Conservation (phyloP, 2,113 vertebrate genomes). For the Anser cygnoides region DNA sequence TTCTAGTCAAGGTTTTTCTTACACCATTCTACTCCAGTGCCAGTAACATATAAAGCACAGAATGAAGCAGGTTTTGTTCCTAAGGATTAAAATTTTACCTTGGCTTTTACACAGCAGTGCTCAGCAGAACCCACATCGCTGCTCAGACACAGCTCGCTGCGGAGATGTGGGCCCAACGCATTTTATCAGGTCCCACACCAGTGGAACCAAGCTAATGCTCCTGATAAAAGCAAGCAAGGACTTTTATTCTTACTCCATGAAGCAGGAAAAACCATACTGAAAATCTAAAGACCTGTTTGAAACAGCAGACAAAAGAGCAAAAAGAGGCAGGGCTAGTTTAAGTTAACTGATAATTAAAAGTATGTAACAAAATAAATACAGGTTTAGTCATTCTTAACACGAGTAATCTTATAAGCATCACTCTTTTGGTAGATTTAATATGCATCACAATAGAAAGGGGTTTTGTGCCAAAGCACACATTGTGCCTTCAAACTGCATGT, state of each 20-base stretch:
- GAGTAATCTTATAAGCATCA: not conserved
- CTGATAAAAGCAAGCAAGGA: not conserved
- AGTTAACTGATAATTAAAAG: not conserved
- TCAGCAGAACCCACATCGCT: not conserved
- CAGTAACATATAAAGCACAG: not conserved
- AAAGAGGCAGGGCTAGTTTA: not conserved
- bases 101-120: not conserved
- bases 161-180: not conserved
- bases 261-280: not conserved
- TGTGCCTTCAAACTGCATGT: not conserved
- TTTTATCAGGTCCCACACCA: not conserved
- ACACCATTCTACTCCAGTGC: not conserved
- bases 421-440: not conserved
- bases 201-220: not conserved
- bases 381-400: not conserved
- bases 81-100: not conserved
- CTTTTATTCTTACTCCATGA: not conserved
- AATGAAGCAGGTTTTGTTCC: not conserved
- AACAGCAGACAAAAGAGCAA: not conserved
- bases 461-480: not conserved
- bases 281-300: not conserved
- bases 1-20: not conserved
- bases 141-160: not conserved
- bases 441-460: not conserved
- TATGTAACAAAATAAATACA: not conserved